These are phyloP conservation scores for Sparidentex hasta DNA, from an alignment of 2,797 vertebrate genomes.

Conservation along the genomic window DNA sequence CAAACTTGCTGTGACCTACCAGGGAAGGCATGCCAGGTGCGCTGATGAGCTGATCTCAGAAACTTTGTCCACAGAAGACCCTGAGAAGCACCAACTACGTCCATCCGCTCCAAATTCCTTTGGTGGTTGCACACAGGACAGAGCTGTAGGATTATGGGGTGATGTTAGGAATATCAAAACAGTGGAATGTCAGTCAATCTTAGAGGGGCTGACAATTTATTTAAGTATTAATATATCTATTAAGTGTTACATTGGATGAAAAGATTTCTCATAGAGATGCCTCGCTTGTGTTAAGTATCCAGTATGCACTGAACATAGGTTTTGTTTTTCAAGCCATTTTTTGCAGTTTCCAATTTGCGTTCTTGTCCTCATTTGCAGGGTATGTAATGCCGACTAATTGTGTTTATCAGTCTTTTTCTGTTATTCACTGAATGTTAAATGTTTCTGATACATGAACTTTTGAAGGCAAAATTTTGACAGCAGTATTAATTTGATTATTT, in stretches of 20 bases:
- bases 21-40: slow-evolving; percentile 34
- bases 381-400: background rate
- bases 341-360: slow-evolving; percentile 14
- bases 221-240: slow-evolving; percentile 35
- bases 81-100: slow-evolving; percentile 29
- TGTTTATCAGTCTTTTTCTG: slow-evolving; percentile 5
- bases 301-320: slow-evolving; percentile 61
- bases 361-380: background rate
- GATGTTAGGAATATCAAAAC: slow-evolving; percentile 11
- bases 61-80: slow-evolving; percentile 21
- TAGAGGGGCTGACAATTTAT: slow-evolving; percentile 22
- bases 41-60: slow-evolving; percentile 41
- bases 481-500: slow-evolving; percentile 8
- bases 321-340: slow-evolving; percentile 27
- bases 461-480: background rate
- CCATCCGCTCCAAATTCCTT: slow-evolving; percentile 11
- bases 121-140: slow-evolving; percentile 10
- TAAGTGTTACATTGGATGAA: slow-evolving; percentile 16
- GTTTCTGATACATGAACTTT: slow-evolving; percentile 14
- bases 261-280: slow-evolving; percentile 24
- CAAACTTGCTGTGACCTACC: slow-evolving; percentile 36
- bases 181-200: slow-evolving; percentile 35
- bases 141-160: slow-evolving; percentile 5
- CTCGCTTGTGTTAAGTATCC: slow-evolving; percentile 34
- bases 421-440: slow-evolving; percentile 37